These are phyloP conservation scores for Meliscaeva auricollis DNA, from an alignment of 2,888 invertebrate genomes.

Conservation along the genomic window DNA sequence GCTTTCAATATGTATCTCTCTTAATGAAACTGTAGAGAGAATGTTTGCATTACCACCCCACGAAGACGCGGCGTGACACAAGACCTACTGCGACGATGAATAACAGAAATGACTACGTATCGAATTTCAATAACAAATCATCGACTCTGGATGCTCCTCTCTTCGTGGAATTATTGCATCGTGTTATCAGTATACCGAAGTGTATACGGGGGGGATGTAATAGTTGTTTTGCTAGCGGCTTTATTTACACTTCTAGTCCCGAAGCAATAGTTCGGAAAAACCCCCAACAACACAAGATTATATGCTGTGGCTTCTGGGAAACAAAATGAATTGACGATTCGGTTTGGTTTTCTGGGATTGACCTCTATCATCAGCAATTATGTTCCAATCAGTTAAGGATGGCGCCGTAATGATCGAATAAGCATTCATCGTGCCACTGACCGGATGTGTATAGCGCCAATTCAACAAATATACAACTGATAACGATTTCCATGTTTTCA, in stretches of 20 bases:
- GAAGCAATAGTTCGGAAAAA: not conserved
- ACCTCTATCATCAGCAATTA: not conserved
- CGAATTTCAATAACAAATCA: slow-evolving; percentile 39
- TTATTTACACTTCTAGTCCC: not conserved
- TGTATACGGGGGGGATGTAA: not conserved
- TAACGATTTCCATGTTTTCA: slow-evolving; percentile 47
- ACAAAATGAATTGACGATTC: not conserved
- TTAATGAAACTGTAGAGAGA: slow-evolving; percentile 30
- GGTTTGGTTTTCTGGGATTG: not conserved
- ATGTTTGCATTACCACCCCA: slow-evolving; percentile 2
- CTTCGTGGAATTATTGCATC: slow-evolving; percentile 25
- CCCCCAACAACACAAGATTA: not conserved
- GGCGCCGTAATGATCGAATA: slow-evolving; percentile 47
- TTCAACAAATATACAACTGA: slow-evolving; percentile 21
- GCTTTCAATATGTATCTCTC: slow-evolving; percentile 12
- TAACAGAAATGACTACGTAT: not conserved
- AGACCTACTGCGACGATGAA: not conserved
- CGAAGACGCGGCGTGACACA: slow-evolving; percentile 35
- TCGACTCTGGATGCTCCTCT: not conserved
- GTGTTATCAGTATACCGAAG: not conserved
- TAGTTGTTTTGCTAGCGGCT: not conserved
- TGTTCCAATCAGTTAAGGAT: not conserved
- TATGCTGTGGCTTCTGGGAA: not conserved
- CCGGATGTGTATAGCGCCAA: slow-evolving; percentile 56
- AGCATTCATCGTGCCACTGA: slow-evolving; percentile 35